phyloP scores from a whole-genome alignment of 1,140 invertebrate genomes.

The Drosophila pallidifrons region DNA sequence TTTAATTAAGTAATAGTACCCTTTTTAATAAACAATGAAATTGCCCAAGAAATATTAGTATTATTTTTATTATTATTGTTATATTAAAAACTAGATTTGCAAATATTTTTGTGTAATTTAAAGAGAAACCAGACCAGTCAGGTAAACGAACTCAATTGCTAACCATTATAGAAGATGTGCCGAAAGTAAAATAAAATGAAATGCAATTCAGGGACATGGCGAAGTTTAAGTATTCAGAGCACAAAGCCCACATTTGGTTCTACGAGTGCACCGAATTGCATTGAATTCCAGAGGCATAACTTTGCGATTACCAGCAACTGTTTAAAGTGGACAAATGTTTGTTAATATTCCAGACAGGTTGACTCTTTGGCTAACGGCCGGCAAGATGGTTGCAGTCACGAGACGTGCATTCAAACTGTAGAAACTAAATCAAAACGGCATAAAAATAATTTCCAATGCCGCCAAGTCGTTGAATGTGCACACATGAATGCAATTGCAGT shows the following conservation, averaged over 20 bases:
- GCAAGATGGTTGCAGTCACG: neutral
- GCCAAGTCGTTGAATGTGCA: conserved; percentile 50
- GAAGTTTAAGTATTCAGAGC: conserved; percentile 42
- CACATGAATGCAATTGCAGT: conserved; percentile 55
- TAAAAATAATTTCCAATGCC: conserved; percentile 63
- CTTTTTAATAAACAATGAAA: too few species aligned
- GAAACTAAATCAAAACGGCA: conserved; percentile 61
- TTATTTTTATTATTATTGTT: too few species aligned
- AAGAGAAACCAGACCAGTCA: neutral
- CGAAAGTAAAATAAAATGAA: conserved; percentile 74
- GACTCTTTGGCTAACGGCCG: conserved; percentile 11
- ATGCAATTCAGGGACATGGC: conserved; percentile 39
- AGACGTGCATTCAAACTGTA: conserved; percentile 27
- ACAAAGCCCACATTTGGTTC: conserved; percentile 35
- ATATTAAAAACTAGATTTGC: too few species aligned
- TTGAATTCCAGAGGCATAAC: neutral
- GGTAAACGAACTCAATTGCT: conserved; percentile 66
- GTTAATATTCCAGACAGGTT: conserved; percentile 30
- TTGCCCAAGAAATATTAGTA: too few species aligned
- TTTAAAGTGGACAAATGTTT: conserved; percentile 46
- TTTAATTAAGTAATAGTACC: too few species aligned
- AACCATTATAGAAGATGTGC: conserved; percentile 67
- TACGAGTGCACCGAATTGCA: conserved; percentile 12
- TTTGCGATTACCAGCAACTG: neutral
- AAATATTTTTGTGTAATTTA: too few species aligned